Evolutionary conservation across 2,888 invertebrate species (phyloP).

Genomic region (Parnassius mnemosyne): DNA sequence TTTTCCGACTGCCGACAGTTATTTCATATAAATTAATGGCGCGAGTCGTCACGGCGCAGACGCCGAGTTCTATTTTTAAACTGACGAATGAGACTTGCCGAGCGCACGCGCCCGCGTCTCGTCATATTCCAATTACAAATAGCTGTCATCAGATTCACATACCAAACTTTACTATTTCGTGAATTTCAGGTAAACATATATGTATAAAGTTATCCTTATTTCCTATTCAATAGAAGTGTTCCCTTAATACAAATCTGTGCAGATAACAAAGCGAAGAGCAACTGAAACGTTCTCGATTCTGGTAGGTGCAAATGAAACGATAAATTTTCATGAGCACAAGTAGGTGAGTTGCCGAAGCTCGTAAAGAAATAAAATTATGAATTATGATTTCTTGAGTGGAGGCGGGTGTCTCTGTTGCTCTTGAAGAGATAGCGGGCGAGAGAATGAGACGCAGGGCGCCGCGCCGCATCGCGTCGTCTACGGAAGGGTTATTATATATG

Average conservation of each 20-base stretch:
- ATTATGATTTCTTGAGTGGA: slow-evolving; percentile 71
- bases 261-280: background rate
- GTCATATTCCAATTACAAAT: slow-evolving; percentile 80
- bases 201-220: slow-evolving; percentile 38
- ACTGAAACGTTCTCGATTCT: slow-evolving; percentile 20
- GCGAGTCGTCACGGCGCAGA: slow-evolving; percentile 79
- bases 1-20: slow-evolving; percentile 80
- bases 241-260: background rate
- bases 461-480: slow-evolving; percentile 59
- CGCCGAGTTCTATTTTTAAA: slow-evolving; percentile 78
- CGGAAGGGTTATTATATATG: slow-evolving; percentile 81
- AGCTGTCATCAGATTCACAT: slow-evolving; percentile 74
- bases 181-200: slow-evolving; percentile 48
- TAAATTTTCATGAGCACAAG: slow-evolving; percentile 51
- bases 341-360: slow-evolving; percentile 43
- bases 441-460: slow-evolving; percentile 65
- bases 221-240: slow-evolving; percentile 14
- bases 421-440: slow-evolving; percentile 45
- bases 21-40: slow-evolving; percentile 81
- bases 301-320: slow-evolving; percentile 48
- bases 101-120: slow-evolving; percentile 75
- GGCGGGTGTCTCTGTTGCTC: slow-evolving; percentile 63
- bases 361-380: slow-evolving; percentile 76
- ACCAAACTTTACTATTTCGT: slow-evolving; percentile 55
- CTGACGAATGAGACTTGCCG: slow-evolving; percentile 79